Evolutionary conservation across 2,888 invertebrate species (phyloP).

Genomic region (Pachydiplax longipennis): DNA sequence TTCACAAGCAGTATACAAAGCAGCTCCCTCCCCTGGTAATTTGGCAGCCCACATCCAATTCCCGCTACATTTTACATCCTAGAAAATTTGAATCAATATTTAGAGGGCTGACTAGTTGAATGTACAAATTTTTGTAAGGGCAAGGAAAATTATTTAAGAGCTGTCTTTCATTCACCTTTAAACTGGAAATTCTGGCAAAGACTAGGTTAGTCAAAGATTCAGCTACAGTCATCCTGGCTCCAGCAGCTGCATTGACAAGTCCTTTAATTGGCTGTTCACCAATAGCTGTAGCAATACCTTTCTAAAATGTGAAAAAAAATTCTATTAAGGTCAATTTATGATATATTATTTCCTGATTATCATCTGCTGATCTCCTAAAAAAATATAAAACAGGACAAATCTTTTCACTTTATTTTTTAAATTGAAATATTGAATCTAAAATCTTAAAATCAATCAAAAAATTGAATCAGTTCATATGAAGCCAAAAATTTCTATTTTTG

Average conservation of each 20-base stretch:
- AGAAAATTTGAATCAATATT: slow-evolving; percentile 56
- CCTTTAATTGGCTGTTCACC: slow-evolving; percentile 98
- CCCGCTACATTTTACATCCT: slow-evolving; percentile 97
- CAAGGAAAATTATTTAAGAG: neutral
- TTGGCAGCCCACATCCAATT: slow-evolving; percentile 99
- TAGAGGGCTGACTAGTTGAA: neutral
- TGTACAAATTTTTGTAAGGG: neutral
- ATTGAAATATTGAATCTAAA: too few species aligned
- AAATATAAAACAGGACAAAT: too few species aligned
- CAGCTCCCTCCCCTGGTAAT: slow-evolving; percentile 89
- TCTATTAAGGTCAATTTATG: too few species aligned
- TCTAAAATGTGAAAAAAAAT: slow-evolving; percentile 56
- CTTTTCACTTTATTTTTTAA: too few species aligned
- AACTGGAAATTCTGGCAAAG: slow-evolving; percentile 67
- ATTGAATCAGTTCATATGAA: too few species aligned
- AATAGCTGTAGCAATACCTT: slow-evolving; percentile 92
- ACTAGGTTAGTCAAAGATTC: slow-evolving; percentile 94
- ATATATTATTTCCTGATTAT: too few species aligned
- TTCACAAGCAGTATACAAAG: slow-evolving; percentile 83
- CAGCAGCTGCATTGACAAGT: slow-evolving; percentile 80
- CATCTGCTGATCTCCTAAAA: too few species aligned
- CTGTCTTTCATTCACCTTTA: slow-evolving; percentile 60
- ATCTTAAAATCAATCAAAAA: too few species aligned
- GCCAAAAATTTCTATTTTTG: too few species aligned
- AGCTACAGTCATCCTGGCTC: slow-evolving; percentile 92